Evolutionary conservation across 2,113 vertebrate species (phyloP).

Genomic region (Benitochromis conjunctus): DNA sequence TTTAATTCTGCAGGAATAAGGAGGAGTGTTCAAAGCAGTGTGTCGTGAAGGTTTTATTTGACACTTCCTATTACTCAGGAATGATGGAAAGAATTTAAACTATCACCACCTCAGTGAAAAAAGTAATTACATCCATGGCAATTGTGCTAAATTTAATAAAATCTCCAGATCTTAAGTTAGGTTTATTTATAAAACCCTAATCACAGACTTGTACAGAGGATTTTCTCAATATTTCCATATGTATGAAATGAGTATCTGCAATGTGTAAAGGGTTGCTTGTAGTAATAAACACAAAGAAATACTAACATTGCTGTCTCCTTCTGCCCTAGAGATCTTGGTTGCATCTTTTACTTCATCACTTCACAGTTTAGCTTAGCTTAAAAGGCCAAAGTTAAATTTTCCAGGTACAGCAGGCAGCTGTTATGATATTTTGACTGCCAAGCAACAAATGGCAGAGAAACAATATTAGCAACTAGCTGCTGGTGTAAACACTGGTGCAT

Average conservation of each 20-base stretch:
- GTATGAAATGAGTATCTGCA: not conserved
- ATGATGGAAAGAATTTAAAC: slow-evolving; percentile 56
- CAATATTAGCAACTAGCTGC: not conserved
- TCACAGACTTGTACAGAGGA: not conserved
- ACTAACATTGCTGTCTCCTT: not conserved
- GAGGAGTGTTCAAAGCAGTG: slow-evolving; percentile 58
- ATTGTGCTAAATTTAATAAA: slow-evolving; percentile 14
- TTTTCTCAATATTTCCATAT: not conserved
- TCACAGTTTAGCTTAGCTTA: not conserved
- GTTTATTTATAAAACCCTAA: slow-evolving; percentile 17
- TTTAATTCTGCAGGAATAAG: slow-evolving; percentile 59
- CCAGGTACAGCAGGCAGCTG: not conserved
- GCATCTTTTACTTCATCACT: not conserved
- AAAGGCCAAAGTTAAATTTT: not conserved
- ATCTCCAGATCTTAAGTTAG: not conserved
- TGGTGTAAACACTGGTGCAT: not conserved
- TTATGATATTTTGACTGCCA: not conserved
- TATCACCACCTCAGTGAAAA: slow-evolving; percentile 24
- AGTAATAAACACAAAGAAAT: not conserved
- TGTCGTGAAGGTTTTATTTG: slow-evolving; percentile 55
- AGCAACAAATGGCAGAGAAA: not conserved
- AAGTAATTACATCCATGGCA: slow-evolving; percentile 27
- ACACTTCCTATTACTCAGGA: slow-evolving; percentile 60
- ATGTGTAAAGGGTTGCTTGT: not conserved
- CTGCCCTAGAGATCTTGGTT: not conserved